Percentiles rank a stretch among this genome's conserved stretches.
Evolutionary conservation across 2,797 vertebrate genomes (phyloP).

Genomic region (Kryptolebias ocellatus): DNA sequence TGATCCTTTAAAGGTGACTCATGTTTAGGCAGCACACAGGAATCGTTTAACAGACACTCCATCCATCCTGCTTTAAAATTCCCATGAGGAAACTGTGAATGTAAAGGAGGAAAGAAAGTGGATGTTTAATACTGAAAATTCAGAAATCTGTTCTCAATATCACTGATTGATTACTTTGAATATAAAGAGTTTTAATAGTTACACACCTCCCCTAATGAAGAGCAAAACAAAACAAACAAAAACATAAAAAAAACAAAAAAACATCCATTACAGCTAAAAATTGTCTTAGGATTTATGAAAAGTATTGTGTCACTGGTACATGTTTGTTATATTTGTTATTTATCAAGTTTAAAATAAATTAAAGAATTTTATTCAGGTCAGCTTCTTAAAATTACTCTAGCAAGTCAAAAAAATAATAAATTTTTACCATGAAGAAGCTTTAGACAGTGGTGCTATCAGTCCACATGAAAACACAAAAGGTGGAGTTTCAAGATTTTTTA

Average conservation of each 20-base stretch:
- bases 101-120: constrained; percentile 15
- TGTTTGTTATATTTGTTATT: no score
- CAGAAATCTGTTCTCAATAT: constrained; percentile 48
- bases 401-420: no score
- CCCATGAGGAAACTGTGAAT: constrained; percentile 49
- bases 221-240: background rate
- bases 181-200: constrained; percentile 23
- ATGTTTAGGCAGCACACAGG: constrained; percentile 57
- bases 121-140: constrained; percentile 15
- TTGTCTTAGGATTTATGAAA: background rate
- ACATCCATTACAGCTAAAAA: background rate
- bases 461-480: no score
- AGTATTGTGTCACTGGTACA: no score
- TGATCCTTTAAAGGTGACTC: constrained; percentile 73
- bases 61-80: constrained; percentile 43
- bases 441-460: no score
- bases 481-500: no score
- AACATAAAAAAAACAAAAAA: background rate
- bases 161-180: constrained; percentile 49
- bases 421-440: no score
- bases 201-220: background rate
- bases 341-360: no score
- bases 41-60: constrained; percentile 55
- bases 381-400: no score
- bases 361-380: no score